Base-by-base conservation (phyloP, 2,888 invertebrate species). In the Sthenelais limicola region DNA sequence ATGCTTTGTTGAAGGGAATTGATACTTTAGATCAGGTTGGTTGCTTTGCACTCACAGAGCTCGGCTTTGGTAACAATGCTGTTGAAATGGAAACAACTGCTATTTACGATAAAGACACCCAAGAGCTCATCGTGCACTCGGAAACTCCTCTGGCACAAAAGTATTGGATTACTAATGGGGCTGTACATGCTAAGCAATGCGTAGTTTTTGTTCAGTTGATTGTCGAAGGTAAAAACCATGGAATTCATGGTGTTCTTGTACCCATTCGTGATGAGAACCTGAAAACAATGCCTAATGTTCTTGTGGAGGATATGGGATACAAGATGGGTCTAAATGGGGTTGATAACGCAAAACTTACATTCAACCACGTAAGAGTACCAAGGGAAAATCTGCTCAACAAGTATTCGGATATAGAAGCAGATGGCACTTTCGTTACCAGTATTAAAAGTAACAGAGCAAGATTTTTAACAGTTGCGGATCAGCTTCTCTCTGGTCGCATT, bases 21-120 rank as follows among this genome's bases (percentile, higher is more conserved):
- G 79, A 79, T 68, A 76, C 75, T n/a, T 68, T 79, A 15, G 75
- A 80, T 24, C 80, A 80, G 70, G 78, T 81, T 28, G 81, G 81
- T 0, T 81, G 81, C 62, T 81, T 81, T 72, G 81, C 75, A 12
- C 76, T 81, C 35, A 81, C 81, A 12, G 81, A 81, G 72, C 76
- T 81, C 3, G 81, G 81, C 26, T 81, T 78, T 71, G 81, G 80
- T 7, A 81, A 81, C 73, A 81, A 81, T 66, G 81, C 81, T 12
- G 79, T 81, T 0, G 81, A 81, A 52, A 81, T 81, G 81, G 79
- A 81, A 67, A 81, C 81, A 12, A 81, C 81, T n/a, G 80, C 79
- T 12, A 71, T 71, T 30, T 81, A 78, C 69, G 81, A 81, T 71
- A 71, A 73, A 67, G 74, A 70, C 21, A 76, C 72, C 4, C 66